Evolutionary conservation across 2,113 vertebrate species (phyloP), one percentile per base, ranked within the genome.

Genomic region (Rhegmatorhina hoffmannsi): DNA sequence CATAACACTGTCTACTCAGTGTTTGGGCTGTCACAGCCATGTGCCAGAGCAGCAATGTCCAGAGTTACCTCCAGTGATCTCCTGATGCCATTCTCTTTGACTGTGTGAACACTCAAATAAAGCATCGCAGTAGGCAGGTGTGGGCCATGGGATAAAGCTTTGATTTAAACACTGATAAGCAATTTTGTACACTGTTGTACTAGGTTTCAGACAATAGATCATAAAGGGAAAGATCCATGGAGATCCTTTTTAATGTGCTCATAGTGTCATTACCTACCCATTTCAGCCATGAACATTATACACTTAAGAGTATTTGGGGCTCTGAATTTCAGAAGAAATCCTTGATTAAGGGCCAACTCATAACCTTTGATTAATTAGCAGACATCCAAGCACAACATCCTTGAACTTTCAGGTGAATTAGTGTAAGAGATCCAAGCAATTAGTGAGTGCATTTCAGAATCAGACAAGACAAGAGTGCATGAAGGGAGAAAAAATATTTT

Each of bases 311-410:
- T 69, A 53, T 84, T 36, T 75, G 23, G 49, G 72, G 43, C 81
- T 91, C 38, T 64, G 82, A 77, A 96, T 96, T 93, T 88, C 89
- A 92, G 72, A 90, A 81, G 73, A 97, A 94, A 95, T 77, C 64
- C 82, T 96, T 98, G 96, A 98, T 97, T 97, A 98, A 94, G 79
- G 94, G 80, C 58, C 96, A 94, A 90, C 78, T 93, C 70, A 91
- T 96, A 98, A 98, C 97, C 95, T 98, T 97, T 98, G 91, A 97
- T 97, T 97, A 98, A 98, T 96, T 97, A 97, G 91, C 93, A 97
- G 96, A 97, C 93, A 97, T 93, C 92, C 88, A 95, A 97, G 92
- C 94, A 98, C 94, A 96, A 97, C 83, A 96, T 94, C 93, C 96
- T 98, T 98, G 97, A 98, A 98, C 97, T 98, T 98, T 94, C 56